phyloP scores from a whole-genome alignment of 1,140 invertebrate genomes.

The Archegozetes longisetosus region DNA sequence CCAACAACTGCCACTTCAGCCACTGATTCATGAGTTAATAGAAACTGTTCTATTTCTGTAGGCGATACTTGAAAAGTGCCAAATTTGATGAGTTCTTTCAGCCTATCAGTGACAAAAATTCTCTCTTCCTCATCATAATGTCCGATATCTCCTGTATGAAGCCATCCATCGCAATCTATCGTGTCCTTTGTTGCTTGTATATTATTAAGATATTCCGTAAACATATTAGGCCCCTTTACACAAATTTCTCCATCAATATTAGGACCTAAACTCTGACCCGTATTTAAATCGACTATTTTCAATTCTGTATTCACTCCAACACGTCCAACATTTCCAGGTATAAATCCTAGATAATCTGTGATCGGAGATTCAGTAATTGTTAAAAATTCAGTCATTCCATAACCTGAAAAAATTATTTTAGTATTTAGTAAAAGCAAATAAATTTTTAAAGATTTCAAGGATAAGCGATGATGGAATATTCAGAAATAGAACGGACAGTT shows the following conservation, averaged over 20 bases:
- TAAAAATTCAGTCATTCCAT: background rate
- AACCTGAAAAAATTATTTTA: background rate
- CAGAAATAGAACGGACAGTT: too few species aligned
- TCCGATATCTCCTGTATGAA: too few species aligned
- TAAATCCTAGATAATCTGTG: background rate
- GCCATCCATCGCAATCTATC: constrained; percentile 46
- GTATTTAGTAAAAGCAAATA: background rate
- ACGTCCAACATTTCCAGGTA: constrained; percentile 1
- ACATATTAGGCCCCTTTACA: constrained; percentile 34
- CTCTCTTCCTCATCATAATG: constrained; percentile 23
- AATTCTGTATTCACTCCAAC: constrained; percentile 1
- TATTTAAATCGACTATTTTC: constrained; percentile 27
- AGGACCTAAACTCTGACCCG: constrained; percentile 19
- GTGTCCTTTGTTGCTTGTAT: constrained; percentile 50
- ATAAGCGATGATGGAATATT: too few species aligned
- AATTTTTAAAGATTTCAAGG: too few species aligned
- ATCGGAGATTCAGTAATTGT: background rate
- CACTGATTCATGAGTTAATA: too few species aligned
- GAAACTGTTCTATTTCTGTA: background rate
- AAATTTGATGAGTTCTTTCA: constrained; percentile 19
- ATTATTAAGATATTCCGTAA: constrained; percentile 58
- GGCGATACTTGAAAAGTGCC: background rate
- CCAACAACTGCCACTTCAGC: background rate
- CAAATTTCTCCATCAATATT: constrained; percentile 28
- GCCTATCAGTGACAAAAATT: constrained; percentile 24